Evolutionary conservation across 2,888 invertebrate species (phyloP), one percentile per base, ranked within the genome.

Genomic region (Geophilus truncorum): DNA sequence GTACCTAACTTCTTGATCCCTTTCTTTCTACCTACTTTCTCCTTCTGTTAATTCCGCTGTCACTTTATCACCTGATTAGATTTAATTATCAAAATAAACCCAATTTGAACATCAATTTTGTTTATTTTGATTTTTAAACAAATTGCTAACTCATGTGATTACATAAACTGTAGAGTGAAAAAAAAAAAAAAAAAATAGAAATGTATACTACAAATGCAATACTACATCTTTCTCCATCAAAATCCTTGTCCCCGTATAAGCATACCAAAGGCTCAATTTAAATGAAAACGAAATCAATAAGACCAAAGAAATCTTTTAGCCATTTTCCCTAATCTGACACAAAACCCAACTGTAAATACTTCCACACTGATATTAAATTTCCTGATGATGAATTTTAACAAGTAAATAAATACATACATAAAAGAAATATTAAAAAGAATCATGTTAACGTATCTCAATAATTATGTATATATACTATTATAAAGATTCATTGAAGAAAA

Each of bases 341-440:
- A 30, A 76, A 34, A 23, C 78, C 78, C 78, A 78, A 78, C 34
- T 78, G 78, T 78, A 78, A 78, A 78, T 78, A 78, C 34, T 78
- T 78, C 57, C 57, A 57, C 57, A 57, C 57, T 57, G 57, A 6
- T 57, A 57, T 18, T 21, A 57, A 57, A 57, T 21, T 57, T 57
- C 57, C 57, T 57, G 57, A 57, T 57, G 57, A 57, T 57, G 57
- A 57, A 57, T 40, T 40, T 40, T 12, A 40, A 15, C n/a, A n/a
- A 40, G 36, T 12, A 1, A 40, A 40, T 12, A 40, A 40, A 34
- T 40, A 57, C 18, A 57, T n/a, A n/a, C n/a, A n/a, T n/a, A n/a
- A n/a, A n/a, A n/a, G n/a, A 57, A 57, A 9, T 21, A 51, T n/a
- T 57, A 21, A 57, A 57, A 57, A n/a, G n/a, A n/a, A n/a, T 57